Conservation (phyloP, 1,140 invertebrate species). For the Sweltsa coloradensis region DNA sequence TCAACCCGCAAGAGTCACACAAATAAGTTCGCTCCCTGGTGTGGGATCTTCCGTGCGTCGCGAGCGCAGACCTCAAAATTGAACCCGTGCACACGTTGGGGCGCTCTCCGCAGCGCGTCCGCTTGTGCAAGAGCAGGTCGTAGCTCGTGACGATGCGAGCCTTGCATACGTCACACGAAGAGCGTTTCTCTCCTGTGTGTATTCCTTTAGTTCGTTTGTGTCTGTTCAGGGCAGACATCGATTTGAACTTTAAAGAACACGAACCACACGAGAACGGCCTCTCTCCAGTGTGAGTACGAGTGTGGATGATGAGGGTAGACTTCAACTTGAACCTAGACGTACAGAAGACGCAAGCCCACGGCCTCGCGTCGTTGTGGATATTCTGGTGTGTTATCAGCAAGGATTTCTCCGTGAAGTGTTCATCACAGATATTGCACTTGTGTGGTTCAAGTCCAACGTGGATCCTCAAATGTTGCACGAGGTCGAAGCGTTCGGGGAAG, state of each 20-base stretch:
- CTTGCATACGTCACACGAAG: not conserved
- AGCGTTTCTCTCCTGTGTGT: slow-evolving; percentile 19
- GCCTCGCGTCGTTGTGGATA: no score
- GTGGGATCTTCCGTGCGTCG: slow-evolving; percentile 18
- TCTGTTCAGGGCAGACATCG: no score
- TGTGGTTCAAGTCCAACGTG: no score
- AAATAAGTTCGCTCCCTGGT: slow-evolving; percentile 7
- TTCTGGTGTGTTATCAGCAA: no score
- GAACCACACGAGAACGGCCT: slow-evolving; percentile 22
- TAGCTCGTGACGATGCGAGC: slow-evolving; percentile 43
- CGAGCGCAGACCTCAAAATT: no score
- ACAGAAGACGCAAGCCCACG: no score
- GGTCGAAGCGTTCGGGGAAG: slow-evolving; percentile 30
- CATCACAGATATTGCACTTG: no score
- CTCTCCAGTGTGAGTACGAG: slow-evolving; percentile 30
- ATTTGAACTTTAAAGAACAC: no score
- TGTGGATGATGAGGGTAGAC: slow-evolving; percentile 60
- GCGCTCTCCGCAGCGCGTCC: slow-evolving; percentile 27
- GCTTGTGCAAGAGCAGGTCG: slow-evolving; percentile 55
- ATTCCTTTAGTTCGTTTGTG: no score
- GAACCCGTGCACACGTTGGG: slow-evolving; percentile 22
- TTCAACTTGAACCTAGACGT: no score
- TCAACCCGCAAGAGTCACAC: slow-evolving; percentile 18
- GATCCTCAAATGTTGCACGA: slow-evolving; percentile 1
- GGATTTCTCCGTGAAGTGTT: no score